phyloP scores from a whole-genome alignment of 2,113 vertebrate genomes.

The Lonchura striata region DNA sequence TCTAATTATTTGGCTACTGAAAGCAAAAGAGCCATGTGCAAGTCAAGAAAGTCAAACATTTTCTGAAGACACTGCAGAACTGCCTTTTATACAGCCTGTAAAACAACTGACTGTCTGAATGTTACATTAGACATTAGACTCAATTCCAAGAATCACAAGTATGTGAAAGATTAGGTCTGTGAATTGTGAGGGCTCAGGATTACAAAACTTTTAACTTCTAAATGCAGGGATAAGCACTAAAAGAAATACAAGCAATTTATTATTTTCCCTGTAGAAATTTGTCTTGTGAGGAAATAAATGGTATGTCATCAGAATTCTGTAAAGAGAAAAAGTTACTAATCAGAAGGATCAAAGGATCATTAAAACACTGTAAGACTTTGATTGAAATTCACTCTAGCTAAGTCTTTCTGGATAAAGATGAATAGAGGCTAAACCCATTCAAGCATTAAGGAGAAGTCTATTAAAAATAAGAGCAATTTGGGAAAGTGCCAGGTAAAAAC shows the following conservation, averaged over 20 bases:
- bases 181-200: background rate
- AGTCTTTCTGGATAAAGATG: background rate
- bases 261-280: background rate
- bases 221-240: background rate
- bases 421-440: background rate
- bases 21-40: background rate
- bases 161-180: background rate
- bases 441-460: background rate
- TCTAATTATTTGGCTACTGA: background rate
- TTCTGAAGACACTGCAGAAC: background rate
- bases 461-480: slow-evolving; percentile 1
- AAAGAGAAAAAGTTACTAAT: background rate
- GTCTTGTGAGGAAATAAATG: background rate
- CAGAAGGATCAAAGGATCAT: background rate
- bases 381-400: background rate
- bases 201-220: background rate
- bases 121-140: background rate
- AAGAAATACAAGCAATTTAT: background rate
- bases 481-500: slow-evolving; percentile 1
- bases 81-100: background rate
- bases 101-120: background rate
- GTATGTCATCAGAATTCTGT: background rate
- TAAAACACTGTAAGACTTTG: background rate
- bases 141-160: background rate
- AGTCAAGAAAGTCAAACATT: background rate